These are phyloP conservation scores for Hemibates koningsi DNA, from an alignment of 2,113 vertebrate genomes.

Conservation along the genomic window DNA sequence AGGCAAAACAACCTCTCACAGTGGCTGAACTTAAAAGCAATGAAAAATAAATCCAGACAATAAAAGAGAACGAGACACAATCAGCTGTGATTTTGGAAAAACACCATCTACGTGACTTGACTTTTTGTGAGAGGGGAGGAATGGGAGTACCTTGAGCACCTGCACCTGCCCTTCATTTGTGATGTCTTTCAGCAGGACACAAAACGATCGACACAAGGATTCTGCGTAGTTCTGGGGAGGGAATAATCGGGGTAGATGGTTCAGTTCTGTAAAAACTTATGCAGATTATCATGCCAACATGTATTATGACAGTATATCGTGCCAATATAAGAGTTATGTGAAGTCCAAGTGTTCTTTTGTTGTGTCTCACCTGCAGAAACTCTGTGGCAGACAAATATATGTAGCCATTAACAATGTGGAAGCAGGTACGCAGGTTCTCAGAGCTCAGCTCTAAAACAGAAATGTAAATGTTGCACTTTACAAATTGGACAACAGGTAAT, in stretches of 20 bases:
- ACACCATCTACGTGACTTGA: background rate
- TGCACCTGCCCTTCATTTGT: constrained; percentile 94
- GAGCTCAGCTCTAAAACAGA: constrained; percentile 86
- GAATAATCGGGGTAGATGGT: background rate
- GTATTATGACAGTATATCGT: background rate
- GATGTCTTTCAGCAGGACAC: constrained; percentile 86
- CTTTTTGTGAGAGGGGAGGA: background rate
- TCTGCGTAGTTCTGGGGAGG: constrained; percentile 80
- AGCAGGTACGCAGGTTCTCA: constrained; percentile 92
- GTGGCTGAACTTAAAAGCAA: background rate
- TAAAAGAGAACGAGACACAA: background rate
- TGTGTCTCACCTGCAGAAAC: constrained; percentile 86
- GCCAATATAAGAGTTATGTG: background rate
- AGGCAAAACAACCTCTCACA: background rate
- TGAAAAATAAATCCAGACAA: background rate
- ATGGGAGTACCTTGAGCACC: constrained; percentile 84
- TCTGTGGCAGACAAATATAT: constrained; percentile 86
- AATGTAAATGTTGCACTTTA: constrained; percentile 12
- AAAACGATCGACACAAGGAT: constrained; percentile 86
- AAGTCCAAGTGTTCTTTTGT: background rate
- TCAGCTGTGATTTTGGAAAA: background rate
- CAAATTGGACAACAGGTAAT: background rate
- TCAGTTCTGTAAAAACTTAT: background rate
- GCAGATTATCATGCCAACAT: background rate
- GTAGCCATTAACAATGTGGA: constrained; percentile 95